Evolutionary conservation across 2,113 vertebrate genomes (phyloP), one percentile per base, ranked within the genome.

Genomic region (Tragelaphus strepsiceros): DNA sequence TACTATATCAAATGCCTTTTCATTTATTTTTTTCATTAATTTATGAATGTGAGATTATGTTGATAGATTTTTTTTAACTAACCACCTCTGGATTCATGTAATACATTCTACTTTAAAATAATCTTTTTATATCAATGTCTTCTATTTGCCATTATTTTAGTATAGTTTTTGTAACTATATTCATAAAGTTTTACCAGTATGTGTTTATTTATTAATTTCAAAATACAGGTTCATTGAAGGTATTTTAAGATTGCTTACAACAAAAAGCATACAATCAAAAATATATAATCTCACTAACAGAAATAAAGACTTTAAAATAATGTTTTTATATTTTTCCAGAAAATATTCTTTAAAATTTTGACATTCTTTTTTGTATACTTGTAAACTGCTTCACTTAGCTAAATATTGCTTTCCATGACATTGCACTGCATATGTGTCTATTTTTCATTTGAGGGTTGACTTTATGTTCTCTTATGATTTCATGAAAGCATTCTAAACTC

Each of bases 11-110:
- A 97, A 80, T 93, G 71, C 4, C 9, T 89, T 94, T 95, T 85
- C 78, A 96, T 91, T 97, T 94, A 71, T 87, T 74, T 93, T 88
- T 86, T 21, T 85, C 49, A 93, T 85, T 97, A 93, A 78, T 62
- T 94, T 87, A 13, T 85, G n/a, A 32, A 43, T 78, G 11, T 81
- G 88, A 82, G 53, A 86, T 74, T 89, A 77, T 74, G 26, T n/a
- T 95, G 28, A 49, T 54, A 96, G 91, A 46, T 85, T 46, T 85
- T 49, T 85, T 83, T 64, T 16, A 35, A 82, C 6, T 51, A 54
- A 78, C 43, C 4, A 86, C 51, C 2, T 92, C 49, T 78, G 16
- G 11, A 90, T 92, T 88, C 21, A 67, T 17, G 14, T 84, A 96
- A 67, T 84, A 8, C 46, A 7, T 83, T 85, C 49, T 62, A 24